phyloP scores from a whole-genome alignment of 2,113 vertebrate genomes.

The Pantherophis guttatus region DNA sequence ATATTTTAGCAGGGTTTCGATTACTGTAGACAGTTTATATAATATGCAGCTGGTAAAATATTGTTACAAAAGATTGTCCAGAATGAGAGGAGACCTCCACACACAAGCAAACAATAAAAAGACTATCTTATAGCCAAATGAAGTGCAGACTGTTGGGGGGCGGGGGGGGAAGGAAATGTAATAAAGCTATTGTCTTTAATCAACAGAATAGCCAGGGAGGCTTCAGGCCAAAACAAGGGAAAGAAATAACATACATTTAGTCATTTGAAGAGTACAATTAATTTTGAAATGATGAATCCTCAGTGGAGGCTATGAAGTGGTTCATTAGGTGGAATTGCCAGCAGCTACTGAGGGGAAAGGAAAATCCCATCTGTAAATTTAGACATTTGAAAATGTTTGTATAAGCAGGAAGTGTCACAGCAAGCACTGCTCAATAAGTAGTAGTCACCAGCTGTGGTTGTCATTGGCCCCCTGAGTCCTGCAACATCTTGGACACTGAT shows the following conservation, averaged over 20 bases:
- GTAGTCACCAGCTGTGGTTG: neutral
- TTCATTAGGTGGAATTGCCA: slow-evolving; percentile 2
- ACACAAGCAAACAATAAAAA: neutral
- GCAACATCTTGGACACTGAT: neutral
- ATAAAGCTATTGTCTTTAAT: slow-evolving; percentile 19
- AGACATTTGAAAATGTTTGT: neutral
- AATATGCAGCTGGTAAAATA: neutral
- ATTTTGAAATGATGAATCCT: slow-evolving; percentile 21
- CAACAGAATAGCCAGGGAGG: slow-evolving; percentile 10
- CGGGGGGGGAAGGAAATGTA: neutral
- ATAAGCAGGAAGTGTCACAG: neutral
- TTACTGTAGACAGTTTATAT: neutral
- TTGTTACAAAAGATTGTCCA: too few species aligned
- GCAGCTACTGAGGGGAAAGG: neutral
- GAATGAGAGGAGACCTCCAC: neutral
- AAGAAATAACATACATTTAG: slow-evolving; percentile 16
- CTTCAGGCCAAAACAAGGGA: slow-evolving; percentile 23
- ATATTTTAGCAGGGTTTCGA: neutral
- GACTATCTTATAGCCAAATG: neutral
- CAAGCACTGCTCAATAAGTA: neutral
- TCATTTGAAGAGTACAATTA: slow-evolving; percentile 19
- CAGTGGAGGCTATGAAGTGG: neutral
- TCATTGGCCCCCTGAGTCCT: neutral
- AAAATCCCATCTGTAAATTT: neutral
- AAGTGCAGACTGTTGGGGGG: neutral